These are phyloP conservation scores for Ophion slaviceki DNA, from an alignment of 2,888 invertebrate species.

Conservation along the genomic window DNA sequence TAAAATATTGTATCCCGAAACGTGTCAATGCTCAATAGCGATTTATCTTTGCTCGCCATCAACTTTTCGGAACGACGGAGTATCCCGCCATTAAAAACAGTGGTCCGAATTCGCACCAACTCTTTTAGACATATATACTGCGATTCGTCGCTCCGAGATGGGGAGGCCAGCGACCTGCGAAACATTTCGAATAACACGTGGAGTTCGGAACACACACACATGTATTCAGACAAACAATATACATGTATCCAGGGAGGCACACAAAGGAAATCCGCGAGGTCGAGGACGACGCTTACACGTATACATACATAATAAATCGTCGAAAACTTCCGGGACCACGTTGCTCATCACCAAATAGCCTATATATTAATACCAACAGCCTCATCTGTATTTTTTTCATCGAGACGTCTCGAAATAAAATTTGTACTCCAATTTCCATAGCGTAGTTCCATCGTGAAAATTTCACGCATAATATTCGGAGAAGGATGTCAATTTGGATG, in stretches of 20 bases:
- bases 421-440: too few species aligned
- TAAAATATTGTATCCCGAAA: too few species aligned
- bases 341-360: constrained; percentile 23
- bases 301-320: constrained; percentile 2
- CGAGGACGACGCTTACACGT: constrained; percentile 1
- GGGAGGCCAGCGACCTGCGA: constrained; percentile 49
- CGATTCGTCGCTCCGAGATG: background rate
- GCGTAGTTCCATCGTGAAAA: too few species aligned
- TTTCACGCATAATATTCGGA: too few species aligned
- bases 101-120: background rate
- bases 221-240: too few species aligned
- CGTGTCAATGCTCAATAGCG: too few species aligned
- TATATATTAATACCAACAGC: background rate
- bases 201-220: constrained; percentile 10
- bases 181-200: constrained; percentile 42
- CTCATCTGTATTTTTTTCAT: background rate
- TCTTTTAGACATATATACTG: background rate
- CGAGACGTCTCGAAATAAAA: too few species aligned
- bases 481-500: too few species aligned
- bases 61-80: too few species aligned
- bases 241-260: constrained; percentile 14
- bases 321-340: constrained; percentile 15
- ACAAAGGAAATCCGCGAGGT: constrained; percentile 23
- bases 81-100: background rate
- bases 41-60: too few species aligned